phyloP scores from a whole-genome alignment of 2,113 vertebrate genomes.

The Psettodes erumei region DNA sequence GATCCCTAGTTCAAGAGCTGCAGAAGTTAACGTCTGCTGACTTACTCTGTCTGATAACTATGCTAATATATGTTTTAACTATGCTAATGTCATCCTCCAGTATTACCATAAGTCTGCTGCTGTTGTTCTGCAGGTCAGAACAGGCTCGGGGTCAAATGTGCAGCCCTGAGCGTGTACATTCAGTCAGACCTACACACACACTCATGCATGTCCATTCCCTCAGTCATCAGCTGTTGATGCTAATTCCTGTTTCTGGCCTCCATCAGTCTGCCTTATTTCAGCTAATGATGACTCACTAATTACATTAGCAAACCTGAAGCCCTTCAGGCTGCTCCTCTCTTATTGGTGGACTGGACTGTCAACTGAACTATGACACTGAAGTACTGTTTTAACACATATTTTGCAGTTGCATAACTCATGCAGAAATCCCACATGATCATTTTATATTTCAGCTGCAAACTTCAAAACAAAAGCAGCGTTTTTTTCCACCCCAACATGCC shows the following conservation, averaged over 20 bases:
- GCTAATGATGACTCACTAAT: constrained; percentile 54
- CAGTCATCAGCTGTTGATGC: constrained; percentile 60
- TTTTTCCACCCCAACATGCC: neutral
- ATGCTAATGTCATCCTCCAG: constrained; percentile 53
- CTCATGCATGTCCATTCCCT: constrained; percentile 16
- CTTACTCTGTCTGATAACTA: constrained; percentile 59
- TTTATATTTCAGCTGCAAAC: neutral
- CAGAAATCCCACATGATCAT: neutral
- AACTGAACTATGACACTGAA: neutral
- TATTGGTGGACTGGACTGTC: neutral
- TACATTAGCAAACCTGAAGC: constrained; percentile 30
- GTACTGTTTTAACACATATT: neutral
- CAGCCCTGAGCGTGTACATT: neutral
- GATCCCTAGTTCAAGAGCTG: neutral
- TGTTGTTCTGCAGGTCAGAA: constrained; percentile 14
- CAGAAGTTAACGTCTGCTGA: neutral
- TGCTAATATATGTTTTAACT: constrained; percentile 55
- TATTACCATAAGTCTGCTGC: constrained; percentile 59
- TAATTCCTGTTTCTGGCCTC: constrained; percentile 49
- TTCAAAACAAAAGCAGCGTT: neutral
- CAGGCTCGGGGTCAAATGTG: constrained; percentile 20
- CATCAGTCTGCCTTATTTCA: constrained; percentile 20
- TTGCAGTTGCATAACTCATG: neutral
- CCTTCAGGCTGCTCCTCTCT: constrained; percentile 1
- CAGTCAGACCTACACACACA: constrained; percentile 22